These are phyloP conservation scores for Oreochromis niloticus DNA, from an alignment of 2,113 vertebrate genomes.

Conservation along the genomic window DNA sequence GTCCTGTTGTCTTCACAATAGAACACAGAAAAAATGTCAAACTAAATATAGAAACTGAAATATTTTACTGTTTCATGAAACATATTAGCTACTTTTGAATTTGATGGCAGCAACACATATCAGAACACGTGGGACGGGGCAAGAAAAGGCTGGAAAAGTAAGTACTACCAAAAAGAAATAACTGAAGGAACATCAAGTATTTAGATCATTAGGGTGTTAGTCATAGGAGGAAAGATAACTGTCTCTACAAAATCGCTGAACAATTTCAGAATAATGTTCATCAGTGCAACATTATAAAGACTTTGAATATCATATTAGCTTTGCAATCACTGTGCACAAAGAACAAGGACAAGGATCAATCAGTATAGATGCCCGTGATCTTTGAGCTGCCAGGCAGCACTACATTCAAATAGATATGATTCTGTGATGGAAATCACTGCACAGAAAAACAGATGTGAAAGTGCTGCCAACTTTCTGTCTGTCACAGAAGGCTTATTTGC, in stretches of 20 bases:
- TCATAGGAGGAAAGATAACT: not conserved
- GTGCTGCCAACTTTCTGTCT: not conserved
- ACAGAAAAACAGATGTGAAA: not conserved
- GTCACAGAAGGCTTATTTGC: slow-evolving; percentile 44
- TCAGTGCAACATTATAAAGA: not conserved
- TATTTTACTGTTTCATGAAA: not conserved
- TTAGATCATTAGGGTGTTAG: not conserved
- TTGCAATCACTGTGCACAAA: not conserved
- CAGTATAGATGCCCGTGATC: not conserved
- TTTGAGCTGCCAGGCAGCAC: not conserved
- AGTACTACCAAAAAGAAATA: not conserved
- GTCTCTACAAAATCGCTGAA: not conserved
- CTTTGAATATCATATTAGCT: not conserved
- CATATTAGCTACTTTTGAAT: not conserved
- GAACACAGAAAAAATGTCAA: not conserved
- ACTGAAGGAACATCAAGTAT: not conserved
- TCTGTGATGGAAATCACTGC: not conserved
- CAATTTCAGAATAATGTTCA: not conserved
- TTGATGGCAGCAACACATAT: not conserved
- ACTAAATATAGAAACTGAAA: not conserved
- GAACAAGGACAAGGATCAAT: not conserved
- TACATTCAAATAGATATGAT: not conserved
- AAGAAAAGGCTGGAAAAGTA: not conserved
- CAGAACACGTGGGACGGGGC: not conserved
- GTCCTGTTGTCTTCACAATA: not conserved